A percentile compares a stretch with the other conserved stretches of the same genome.
Conservation (phyloP, 2,797 vertebrate species). For the Phylloscopus collybita region DNA sequence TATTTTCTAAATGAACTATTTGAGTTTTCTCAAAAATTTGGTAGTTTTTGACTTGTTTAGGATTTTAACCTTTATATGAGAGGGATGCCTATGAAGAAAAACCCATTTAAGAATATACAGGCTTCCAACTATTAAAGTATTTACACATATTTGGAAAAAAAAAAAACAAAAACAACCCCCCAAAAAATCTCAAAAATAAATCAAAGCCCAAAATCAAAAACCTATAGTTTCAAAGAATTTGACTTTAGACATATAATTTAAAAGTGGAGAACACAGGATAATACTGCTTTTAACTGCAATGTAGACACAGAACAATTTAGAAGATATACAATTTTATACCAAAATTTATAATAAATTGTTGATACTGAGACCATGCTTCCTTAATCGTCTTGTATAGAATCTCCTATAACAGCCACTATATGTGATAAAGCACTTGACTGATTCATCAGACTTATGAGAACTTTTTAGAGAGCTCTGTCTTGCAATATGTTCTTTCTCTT, state of each 20-base stretch:
- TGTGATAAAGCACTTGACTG: neutral
- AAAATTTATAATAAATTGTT: neutral
- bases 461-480: neutral
- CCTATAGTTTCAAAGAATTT: neutral
- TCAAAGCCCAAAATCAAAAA: neutral
- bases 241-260: neutral
- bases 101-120: neutral
- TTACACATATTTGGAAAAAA: neutral
- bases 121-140: neutral
- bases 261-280: neutral
- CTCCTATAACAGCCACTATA: neutral
- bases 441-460: neutral
- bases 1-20: neutral
- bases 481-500: neutral
- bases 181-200: neutral
- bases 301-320: neutral
- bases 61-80: neutral
- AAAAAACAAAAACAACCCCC: too few relatives aligned
- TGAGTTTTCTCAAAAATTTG: neutral
- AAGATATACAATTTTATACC: neutral
- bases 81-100: neutral
- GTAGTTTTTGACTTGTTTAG: neutral
- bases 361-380: neutral
- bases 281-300: neutral
- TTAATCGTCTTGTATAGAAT: neutral